A percentile compares a stretch with the other conserved stretches of the same genome.
phyloP scores from a whole-genome alignment of 2,888 invertebrate species.

The Nephrotoma flavescens region DNA sequence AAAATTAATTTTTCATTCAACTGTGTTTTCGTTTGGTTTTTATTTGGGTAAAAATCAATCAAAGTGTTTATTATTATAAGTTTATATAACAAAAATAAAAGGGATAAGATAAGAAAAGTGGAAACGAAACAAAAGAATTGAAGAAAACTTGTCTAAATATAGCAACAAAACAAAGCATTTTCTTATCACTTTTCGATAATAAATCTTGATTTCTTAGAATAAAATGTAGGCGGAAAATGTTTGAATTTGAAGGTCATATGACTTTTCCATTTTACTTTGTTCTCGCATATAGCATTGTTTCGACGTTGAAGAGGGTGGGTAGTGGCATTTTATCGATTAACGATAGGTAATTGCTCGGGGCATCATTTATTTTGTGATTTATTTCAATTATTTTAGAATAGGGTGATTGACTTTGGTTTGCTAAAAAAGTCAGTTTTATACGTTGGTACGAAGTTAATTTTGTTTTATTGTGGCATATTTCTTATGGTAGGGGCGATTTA shows the following conservation, averaged over 20 bases:
- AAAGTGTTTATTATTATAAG: background rate
- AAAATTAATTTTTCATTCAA: background rate
- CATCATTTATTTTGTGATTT: no score
- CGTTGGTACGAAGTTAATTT: no score
- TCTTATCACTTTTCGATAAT: background rate
- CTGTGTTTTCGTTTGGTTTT: background rate
- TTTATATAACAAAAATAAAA: background rate
- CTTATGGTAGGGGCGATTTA: no score
- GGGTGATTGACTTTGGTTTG: no score
- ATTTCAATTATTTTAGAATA: no score
- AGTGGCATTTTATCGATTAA: no score
- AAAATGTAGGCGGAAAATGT: background rate
- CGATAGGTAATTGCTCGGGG: no score
- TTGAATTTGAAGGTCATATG: background rate
- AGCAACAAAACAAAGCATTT: background rate
- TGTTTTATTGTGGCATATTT: no score
- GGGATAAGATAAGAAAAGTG: background rate
- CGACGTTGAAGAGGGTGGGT: background rate
- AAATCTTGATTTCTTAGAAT: background rate
- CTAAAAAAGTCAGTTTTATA: no score
- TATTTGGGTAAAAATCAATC: background rate
- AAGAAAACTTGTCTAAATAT: background rate
- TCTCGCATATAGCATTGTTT: background rate
- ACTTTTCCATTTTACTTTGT: background rate
- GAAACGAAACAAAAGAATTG: background rate